Evolutionary conservation across 2,797 vertebrate species (phyloP), one percentile per base, ranked within the genome.

Genomic region (Megalops cyprinoides): DNA sequence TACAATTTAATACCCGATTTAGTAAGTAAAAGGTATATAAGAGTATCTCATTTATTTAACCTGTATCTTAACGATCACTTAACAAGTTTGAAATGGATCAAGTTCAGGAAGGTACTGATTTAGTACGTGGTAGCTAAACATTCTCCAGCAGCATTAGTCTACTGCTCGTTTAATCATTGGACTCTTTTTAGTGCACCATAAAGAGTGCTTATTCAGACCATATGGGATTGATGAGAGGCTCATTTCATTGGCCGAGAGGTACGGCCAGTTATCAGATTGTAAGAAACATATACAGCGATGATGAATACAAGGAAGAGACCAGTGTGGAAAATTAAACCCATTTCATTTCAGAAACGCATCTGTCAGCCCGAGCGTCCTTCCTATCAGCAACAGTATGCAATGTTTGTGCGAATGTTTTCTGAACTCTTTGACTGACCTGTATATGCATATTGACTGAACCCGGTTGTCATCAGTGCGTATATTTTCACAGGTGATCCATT

Each of bases 401-500:
- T 39, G 15, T 42, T 5, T 69, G 37, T 42, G 37, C 42, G 65
- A 20, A 20, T 69, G 37, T 37, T 31, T 14, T 25, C 1, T 9
- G 12, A 20, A 15, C 23, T 28, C 88, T 8, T 46, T 69, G 69
- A 84, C 25, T 91, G 90, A 92, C 87, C 91, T 84, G n/a, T 23
- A 78, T 73, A 85, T 84, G 69, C 37, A 62, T 82, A 71, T 82
- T 87, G 88, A 91, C 86, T 90, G 91, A 85, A 91, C 86, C 88
- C 83, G 77, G 86, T 83, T 58, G 60, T 86, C 87, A 87, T 81
- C 77, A 78, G 83, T 82, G 51, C 86, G 86, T 85, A 79, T 91
- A 87, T 92, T 93, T 92, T 87, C 89, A 90, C 86, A 90, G 90
- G 89, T 91, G 87, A 91, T 86, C 31, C 81, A 62, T 84, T 92